Conservation (phyloP, 1,140 invertebrate genomes). For the Dryas iulia region DNA sequence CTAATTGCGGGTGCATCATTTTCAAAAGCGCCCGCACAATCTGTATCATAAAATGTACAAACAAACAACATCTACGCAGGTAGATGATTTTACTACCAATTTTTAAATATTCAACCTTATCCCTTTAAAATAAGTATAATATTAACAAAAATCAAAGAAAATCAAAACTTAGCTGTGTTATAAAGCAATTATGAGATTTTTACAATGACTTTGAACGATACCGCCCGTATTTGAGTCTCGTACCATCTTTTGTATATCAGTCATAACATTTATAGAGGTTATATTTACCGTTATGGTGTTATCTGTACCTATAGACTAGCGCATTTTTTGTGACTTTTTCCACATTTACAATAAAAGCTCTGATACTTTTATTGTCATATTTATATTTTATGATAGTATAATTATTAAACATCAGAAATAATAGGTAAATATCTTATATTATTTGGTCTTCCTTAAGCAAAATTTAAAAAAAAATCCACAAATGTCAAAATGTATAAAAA, state of each 20-base stretch:
- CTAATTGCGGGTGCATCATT: constrained; percentile 8
- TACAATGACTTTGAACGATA: constrained; percentile 31
- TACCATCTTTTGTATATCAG: constrained; percentile 26
- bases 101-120: constrained; percentile 21
- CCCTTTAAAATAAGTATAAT: constrained; percentile 9
- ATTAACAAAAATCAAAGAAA: background rate
- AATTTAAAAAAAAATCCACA: background rate
- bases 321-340: constrained; percentile 10
- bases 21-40: constrained; percentile 1
- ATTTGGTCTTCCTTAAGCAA: too few species aligned
- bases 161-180: constrained; percentile 10
- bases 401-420: background rate
- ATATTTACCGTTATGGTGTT: constrained; percentile 27
- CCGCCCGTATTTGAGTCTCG: constrained; percentile 7
- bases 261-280: constrained; percentile 9
- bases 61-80: constrained; percentile 7
- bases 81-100: background rate
- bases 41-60: constrained; percentile 22
- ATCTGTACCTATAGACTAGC: constrained; percentile 1
- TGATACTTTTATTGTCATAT: background rate
- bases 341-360: background rate
- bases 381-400: background rate
- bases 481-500: background rate
- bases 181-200: constrained; percentile 36
- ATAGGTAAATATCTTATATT: background rate